Evolutionary conservation across 2,888 invertebrate genomes (phyloP).

Genomic region (Tigriopus californicus): DNA sequence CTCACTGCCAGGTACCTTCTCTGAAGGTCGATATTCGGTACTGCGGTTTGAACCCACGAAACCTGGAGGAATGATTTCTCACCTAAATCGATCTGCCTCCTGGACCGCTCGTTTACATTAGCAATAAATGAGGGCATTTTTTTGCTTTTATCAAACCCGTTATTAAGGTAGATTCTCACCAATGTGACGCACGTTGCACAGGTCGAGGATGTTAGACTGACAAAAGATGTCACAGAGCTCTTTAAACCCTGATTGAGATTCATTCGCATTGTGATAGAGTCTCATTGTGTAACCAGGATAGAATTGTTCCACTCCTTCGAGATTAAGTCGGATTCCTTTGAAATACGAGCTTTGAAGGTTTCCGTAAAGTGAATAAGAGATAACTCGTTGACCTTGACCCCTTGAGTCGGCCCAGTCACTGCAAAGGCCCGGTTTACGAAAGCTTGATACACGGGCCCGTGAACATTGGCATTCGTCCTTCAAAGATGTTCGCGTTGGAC

Average conservation of each 20-base stretch:
- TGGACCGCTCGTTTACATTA: too few species aligned
- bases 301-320: neutral
- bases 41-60: too few species aligned
- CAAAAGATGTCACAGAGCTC: neutral
- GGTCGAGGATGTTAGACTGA: neutral
- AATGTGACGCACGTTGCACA: neutral
- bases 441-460: neutral
- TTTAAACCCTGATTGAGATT: neutral
- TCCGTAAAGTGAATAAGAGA: neutral
- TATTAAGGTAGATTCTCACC: neutral
- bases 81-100: too few species aligned
- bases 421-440: neutral
- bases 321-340: neutral
- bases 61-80: too few species aligned
- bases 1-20: too few species aligned
- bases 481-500: too few species aligned
- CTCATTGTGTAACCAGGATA: slow-evolving; percentile 3
- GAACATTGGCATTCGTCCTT: too few species aligned
- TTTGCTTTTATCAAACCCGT: too few species aligned
- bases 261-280: neutral
- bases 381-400: neutral
- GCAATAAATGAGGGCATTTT: too few species aligned
- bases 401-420: neutral
- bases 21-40: too few species aligned
- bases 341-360: neutral